Base-by-base conservation (phyloP, 2,888 invertebrate species). In the Phytoseiulus persimilis region DNA sequence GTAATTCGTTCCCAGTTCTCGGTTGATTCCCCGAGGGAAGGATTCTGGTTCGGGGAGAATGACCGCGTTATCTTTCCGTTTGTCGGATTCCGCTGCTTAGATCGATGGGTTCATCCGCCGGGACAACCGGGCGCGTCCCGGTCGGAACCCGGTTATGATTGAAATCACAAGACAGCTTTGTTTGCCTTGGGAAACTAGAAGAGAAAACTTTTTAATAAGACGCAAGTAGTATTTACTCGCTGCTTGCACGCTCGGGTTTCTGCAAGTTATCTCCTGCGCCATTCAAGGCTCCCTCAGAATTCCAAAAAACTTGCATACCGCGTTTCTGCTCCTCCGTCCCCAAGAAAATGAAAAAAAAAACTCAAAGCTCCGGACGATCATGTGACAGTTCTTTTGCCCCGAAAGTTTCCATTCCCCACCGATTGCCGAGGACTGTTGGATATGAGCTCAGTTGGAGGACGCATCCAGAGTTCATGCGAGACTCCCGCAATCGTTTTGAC, bases 161-260 rank as follows among this genome's bases (percentile, higher is more conserved):
- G 65, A 65, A 23, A 65, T 65, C 65, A 28, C 65, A 65, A 28
- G 65, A 28, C 65, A 65, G 65, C 65, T 65, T 65, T 65, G 65
- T 65, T 65, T 65, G 65, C 65, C 65, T 18, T 23, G 65, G 18
- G 65, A 65, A 65, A 65, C 65, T 65, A 14, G 14, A 2, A 28
- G 65, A 65, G 65, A 65, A 65, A 65, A 65, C 65, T 65, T 65
- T 65, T 65, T 65, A 65, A 65, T 65, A 65, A 65, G 65, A 65
- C 65, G 65, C 65, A 28, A 65, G 65, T 65, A 65, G 65, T 65
- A 65, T 65, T 65, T 65, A 65, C 65, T 65, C 65, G 65, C 23
- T 23, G 65, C 65, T 3, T 28, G 65, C 65, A 65, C 65, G 65
- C 65, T 65, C 28, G 65, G 65, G 28, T 65, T 65, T 65, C 65